phyloP scores from a whole-genome alignment of 2,888 invertebrate species.

The Acleris sparsana region DNA sequence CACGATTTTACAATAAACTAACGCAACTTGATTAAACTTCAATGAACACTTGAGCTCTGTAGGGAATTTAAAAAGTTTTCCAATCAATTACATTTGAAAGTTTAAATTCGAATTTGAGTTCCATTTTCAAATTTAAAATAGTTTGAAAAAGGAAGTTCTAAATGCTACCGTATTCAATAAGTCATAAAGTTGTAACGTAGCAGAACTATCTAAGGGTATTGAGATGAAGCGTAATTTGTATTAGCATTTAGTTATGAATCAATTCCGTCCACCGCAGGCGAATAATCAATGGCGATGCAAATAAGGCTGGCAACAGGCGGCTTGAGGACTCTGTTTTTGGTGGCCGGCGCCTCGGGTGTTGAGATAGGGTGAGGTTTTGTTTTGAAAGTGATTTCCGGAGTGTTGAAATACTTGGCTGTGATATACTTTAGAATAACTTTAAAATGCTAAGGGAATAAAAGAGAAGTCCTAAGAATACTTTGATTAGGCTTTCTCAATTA shows the following conservation, averaged over 20 bases:
- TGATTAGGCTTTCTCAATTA: too few species aligned
- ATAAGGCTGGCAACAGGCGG: constrained; percentile 72
- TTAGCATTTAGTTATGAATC: constrained; percentile 73
- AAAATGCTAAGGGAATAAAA: too few species aligned
- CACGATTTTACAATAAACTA: constrained; percentile 9
- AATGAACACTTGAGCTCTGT: constrained; percentile 10
- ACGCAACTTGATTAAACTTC: constrained; percentile 10
- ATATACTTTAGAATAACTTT: too few species aligned
- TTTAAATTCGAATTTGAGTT: constrained; percentile 32
- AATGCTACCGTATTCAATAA: constrained; percentile 8
- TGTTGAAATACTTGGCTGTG: neutral
- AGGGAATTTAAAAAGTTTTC: constrained; percentile 24
- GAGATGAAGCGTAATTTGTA: constrained; percentile 56
- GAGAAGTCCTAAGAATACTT: too few species aligned
- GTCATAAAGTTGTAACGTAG: constrained; percentile 1
- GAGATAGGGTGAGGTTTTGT: constrained; percentile 4
- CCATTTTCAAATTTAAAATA: constrained; percentile 10
- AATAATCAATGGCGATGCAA: constrained; percentile 81
- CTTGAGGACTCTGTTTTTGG: constrained; percentile 51
- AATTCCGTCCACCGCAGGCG: constrained; percentile 62
- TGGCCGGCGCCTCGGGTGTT: constrained; percentile 16
- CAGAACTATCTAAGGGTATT: constrained; percentile 31
- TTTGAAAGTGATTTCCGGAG: neutral
- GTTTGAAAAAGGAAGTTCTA: constrained; percentile 3
- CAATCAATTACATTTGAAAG: constrained; percentile 34